These are phyloP conservation scores for Mugil cephalus DNA, from an alignment of 2,113 vertebrate species.

Conservation along the genomic window DNA sequence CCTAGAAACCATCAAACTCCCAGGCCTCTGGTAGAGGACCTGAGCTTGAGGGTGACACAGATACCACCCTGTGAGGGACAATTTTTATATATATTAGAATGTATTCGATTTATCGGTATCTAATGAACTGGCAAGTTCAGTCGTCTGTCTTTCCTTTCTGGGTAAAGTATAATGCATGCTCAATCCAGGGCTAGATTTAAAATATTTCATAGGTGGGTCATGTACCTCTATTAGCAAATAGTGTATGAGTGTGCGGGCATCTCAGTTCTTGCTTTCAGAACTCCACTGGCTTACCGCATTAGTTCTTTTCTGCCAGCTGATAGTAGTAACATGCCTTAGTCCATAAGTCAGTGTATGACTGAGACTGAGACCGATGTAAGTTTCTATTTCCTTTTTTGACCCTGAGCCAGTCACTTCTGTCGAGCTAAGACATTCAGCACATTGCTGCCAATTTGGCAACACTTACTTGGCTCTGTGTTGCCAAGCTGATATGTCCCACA, in stretches of 20 bases:
- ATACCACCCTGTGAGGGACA: too few relatives aligned
- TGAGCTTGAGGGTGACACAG: too few relatives aligned
- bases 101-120: too few relatives aligned
- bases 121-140: too few relatives aligned
- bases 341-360: conserved; percentile 17
- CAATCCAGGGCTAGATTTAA: too few relatives aligned
- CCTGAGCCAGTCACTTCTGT: conserved; percentile 19
- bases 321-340: conserved; percentile 17
- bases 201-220: neutral
- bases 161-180: too few relatives aligned
- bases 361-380: conserved; percentile 16
- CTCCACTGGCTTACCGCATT: conserved; percentile 19
- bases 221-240: neutral
- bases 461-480: conserved; percentile 6
- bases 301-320: conserved; percentile 4
- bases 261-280: neutral
- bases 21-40: too few relatives aligned
- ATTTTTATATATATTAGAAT: too few relatives aligned
- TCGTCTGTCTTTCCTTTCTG: too few relatives aligned
- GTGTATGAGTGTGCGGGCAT: neutral
- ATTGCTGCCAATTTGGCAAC: conserved; percentile 58
- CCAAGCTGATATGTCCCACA: conserved; percentile 33
- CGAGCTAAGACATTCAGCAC: neutral
- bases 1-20: too few relatives aligned
- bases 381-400: conserved; percentile 23